Percentiles rank a stretch among this genome's conserved stretches.
Conservation (phyloP, 2,888 invertebrate genomes). For the Conchocele bisecta region DNA sequence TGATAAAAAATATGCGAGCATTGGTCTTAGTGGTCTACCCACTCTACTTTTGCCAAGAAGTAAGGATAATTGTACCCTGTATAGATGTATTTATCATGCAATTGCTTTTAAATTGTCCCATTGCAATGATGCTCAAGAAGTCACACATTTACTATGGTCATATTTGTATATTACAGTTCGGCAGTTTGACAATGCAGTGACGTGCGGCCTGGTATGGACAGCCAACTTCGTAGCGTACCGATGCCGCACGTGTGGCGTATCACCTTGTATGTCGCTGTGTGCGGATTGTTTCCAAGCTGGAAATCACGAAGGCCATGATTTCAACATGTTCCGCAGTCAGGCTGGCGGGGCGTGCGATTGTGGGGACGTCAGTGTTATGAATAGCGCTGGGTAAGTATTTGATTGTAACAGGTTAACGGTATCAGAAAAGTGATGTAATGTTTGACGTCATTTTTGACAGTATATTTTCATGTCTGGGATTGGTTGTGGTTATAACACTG, state of each 20-base stretch:
- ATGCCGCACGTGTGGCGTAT: conserved; percentile 87
- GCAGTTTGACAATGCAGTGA: conserved; percentile 96
- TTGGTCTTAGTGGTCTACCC: too few relatives aligned
- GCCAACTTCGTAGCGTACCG: conserved; percentile 99
- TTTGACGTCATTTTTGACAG: too few relatives aligned
- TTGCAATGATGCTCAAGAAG: too few relatives aligned
- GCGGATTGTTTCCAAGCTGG: conserved; percentile 98
- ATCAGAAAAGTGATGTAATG: too few relatives aligned
- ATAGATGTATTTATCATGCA: too few relatives aligned
- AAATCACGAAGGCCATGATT: conserved; percentile 98
- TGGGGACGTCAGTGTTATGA: conserved; percentile 96
- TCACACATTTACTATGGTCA: neutral
- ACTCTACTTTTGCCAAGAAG: too few relatives aligned
- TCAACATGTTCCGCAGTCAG: conserved; percentile 99
- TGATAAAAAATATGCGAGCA: too few relatives aligned
- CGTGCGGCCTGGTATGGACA: conserved; percentile 99
- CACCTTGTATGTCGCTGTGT: conserved; percentile 99
- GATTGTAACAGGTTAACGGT: too few relatives aligned
- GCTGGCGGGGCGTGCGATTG: conserved; percentile 99
- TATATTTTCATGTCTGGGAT: too few relatives aligned
- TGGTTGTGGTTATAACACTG: too few relatives aligned
- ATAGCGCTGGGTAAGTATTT: conserved; percentile 92
- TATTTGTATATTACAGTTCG: conserved; percentile 86
- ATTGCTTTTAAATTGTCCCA: too few relatives aligned
- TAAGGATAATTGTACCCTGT: too few relatives aligned